These are phyloP conservation scores for Epinephelus malabaricus DNA, from an alignment of 2,797 vertebrate genomes.

Conservation along the genomic window DNA sequence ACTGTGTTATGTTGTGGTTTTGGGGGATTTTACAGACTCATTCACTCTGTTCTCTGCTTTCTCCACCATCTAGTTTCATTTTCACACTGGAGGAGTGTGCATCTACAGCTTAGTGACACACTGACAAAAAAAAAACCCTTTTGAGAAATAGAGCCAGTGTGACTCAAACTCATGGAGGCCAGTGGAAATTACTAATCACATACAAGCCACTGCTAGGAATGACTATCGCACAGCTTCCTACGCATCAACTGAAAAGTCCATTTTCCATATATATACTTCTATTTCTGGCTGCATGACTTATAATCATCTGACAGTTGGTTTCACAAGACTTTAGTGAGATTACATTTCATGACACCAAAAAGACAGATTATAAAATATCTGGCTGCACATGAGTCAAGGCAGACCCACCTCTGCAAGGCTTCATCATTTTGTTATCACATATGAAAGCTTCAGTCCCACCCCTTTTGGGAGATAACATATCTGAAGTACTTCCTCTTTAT, in stretches of 20 bases:
- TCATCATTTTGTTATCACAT: constrained; percentile 22
- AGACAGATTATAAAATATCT: background rate
- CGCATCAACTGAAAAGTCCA: constrained; percentile 3
- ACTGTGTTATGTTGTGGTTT: constrained; percentile 13
- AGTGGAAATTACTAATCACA: constrained; percentile 54
- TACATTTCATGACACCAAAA: constrained; percentile 12
- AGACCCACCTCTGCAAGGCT: background rate
- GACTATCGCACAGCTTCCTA: constrained; percentile 26
- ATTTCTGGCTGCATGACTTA: constrained; percentile 31
- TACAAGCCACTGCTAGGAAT: constrained; percentile 33
- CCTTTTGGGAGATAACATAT: constrained; percentile 34
- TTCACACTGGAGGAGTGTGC: background rate
- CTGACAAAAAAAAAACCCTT: constrained; percentile 13
- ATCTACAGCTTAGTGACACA: constrained; percentile 10
- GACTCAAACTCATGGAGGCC: constrained; percentile 52
- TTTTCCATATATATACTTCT: constrained; percentile 1
- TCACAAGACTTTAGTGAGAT: background rate
- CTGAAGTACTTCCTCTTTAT: constrained; percentile 57
- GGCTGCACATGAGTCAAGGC: background rate
- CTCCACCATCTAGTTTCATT: background rate
- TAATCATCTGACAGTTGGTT: constrained; percentile 22
- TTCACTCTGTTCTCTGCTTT: background rate
- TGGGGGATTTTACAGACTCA: background rate
- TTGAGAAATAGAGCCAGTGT: constrained; percentile 10
- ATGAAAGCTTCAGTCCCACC: constrained; percentile 8